Percentiles rank a stretch among this genome's conserved stretches.
These are phyloP conservation scores for Hemicrepidius hirtus DNA, from an alignment of 2,888 invertebrate species.

Conservation along the genomic window DNA sequence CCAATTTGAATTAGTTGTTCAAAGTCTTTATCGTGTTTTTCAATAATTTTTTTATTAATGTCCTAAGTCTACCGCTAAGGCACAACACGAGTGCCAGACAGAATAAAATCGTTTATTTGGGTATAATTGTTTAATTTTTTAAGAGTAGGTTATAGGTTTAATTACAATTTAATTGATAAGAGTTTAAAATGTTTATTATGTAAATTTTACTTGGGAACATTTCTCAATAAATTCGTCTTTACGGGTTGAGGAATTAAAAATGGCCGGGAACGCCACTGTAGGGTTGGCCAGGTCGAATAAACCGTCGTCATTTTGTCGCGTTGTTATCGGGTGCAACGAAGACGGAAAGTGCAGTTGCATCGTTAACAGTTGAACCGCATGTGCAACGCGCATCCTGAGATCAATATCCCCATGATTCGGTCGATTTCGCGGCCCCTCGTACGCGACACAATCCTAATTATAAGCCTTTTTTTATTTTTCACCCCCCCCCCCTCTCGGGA, in stretches of 20 bases:
- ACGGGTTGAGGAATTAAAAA: not conserved
- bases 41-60: no score
- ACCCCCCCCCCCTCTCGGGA: no score
- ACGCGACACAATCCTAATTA: conserved; percentile 31
- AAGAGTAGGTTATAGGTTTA: no score
- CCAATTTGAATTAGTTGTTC: no score
- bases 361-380: conserved; percentile 48
- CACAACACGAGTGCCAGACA: no score
- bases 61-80: no score
- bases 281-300: not conserved
- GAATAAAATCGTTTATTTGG: no score
- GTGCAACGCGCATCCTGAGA: conserved; percentile 53
- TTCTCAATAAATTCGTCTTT: not conserved
- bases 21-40: no score
- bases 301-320: conserved; percentile 43
- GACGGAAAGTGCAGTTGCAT: conserved; percentile 54
- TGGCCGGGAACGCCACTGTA: conserved; percentile 22
- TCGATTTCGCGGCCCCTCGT: conserved; percentile 45
- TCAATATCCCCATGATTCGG: conserved; percentile 53
- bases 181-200: no score
- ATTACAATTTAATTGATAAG: no score
- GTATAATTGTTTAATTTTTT: no score
- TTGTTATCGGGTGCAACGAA: conserved; percentile 38
- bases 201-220: no score
- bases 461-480: conserved; percentile 19